Evolutionary conservation across 2,113 vertebrate species (phyloP), one percentile per base, ranked within the genome.

Genomic region (Xiphorhynchus elegans): DNA sequence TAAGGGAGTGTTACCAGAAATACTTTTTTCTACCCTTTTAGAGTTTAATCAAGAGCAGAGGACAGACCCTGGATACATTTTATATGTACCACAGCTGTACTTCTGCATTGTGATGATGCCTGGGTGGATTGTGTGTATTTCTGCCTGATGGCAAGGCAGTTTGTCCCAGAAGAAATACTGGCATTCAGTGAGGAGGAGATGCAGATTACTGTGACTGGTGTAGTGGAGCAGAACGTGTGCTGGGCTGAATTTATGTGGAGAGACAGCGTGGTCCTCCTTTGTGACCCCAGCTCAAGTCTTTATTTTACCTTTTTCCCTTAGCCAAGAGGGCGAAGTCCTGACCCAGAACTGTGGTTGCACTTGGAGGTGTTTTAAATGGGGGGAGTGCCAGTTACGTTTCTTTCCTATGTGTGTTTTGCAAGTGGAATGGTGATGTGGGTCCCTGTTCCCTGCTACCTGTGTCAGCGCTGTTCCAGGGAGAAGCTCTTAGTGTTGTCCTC

Each of bases 391-490:
- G 9, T 37, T 58, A 6, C 0, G 8, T 8, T 46, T 80, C 15
- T 46, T 50, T 60, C 37, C 40, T 44, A 3, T 1, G 0, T 18
- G 37, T 62, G n/a, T 80, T 88, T 78, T 73, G 31, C 29, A 68
- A n/a, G 33, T 5, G 4, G 26, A 28, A 37, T 55, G 47, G 16
- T 78, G 37, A 26, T 52, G 24, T 10, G n/a, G 31, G n/a, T 19
- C 7, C 3, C 26, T 1, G 1, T 60, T 83, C 9, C 17, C 26
- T 9, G 7, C 3, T 35, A 11, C 46, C 52, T n/a, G 7, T 10
- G 4, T 64, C 9, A 29, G 17, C 0, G 0, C 13, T 50, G 14
- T 56, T 86, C 70, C 35, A 52, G 52, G 40, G 49, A 63, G 12
- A 17, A 88, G 59, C 40, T 68, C 11, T n/a, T 52, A 0, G 0